Percentiles rank a stretch among this genome's conserved stretches.
These are phyloP conservation scores for Otolemur crassicaudatus DNA, from an alignment of 2,797 vertebrate genomes.

Conservation along the genomic window DNA sequence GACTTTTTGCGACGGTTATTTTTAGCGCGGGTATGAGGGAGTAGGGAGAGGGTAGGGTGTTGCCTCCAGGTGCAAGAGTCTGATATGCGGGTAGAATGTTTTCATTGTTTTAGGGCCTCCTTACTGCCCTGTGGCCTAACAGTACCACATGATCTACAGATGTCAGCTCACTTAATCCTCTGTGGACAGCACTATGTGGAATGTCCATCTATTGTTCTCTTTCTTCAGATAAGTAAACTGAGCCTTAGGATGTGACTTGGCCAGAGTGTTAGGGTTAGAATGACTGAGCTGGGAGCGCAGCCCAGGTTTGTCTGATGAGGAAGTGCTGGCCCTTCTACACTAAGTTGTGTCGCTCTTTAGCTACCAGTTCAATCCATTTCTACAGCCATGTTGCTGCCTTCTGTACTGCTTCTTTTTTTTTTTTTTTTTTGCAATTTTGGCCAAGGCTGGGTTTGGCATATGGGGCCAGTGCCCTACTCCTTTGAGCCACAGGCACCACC, in stretches of 20 bases:
- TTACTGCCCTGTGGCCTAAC: too few relatives aligned
- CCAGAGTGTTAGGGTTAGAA: background rate
- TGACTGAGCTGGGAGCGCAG: background rate
- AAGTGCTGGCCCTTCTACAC: background rate
- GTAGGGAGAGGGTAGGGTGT: too few relatives aligned
- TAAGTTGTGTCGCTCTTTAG: background rate
- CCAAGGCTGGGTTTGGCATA: too few relatives aligned
- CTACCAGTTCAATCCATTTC: background rate
- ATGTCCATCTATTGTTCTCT: background rate
- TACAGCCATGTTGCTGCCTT: background rate
- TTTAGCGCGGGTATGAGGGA: too few relatives aligned
- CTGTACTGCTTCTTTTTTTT: background rate
- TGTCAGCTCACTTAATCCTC: background rate
- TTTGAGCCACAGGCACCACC: too few relatives aligned
- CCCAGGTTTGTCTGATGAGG: background rate
- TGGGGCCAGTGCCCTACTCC: too few relatives aligned
- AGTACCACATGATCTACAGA: background rate
- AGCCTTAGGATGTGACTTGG: background rate
- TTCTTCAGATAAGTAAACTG: background rate
- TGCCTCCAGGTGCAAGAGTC: too few relatives aligned
- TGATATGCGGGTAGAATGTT: too few relatives aligned
- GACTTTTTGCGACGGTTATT: too few relatives aligned
- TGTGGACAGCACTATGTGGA: fast-evolving
- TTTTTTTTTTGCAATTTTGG: too few relatives aligned
- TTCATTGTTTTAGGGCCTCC: too few relatives aligned